A percentile compares a stretch with the other conserved stretches of the same genome.
Evolutionary conservation across 53 echinoderm and acorn worm genomes (phyloP).

Genomic region (Apostichopus leukothele): DNA sequence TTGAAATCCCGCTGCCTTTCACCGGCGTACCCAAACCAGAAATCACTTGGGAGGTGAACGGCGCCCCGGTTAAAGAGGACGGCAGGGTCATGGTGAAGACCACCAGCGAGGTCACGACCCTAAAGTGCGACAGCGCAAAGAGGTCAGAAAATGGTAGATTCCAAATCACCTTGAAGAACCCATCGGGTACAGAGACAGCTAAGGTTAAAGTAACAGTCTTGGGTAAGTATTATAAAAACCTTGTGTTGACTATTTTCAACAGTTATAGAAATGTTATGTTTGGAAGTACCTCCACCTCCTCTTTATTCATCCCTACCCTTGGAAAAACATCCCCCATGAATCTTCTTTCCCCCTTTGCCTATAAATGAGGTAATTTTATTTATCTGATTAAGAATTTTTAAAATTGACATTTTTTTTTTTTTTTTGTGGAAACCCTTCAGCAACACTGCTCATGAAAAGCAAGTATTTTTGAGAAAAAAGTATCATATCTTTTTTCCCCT

Average conservation of each 20-base stretch:
- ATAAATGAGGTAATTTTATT: too few species aligned
- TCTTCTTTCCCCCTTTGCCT: too few species aligned
- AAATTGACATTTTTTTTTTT: too few species aligned
- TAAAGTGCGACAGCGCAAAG: conserved; percentile 77
- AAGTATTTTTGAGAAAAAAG: neutral
- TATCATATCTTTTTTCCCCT: neutral
- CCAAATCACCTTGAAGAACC: conserved; percentile 81
- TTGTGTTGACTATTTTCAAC: too few species aligned
- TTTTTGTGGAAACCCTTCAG: too few species aligned
- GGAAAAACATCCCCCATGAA: too few species aligned
- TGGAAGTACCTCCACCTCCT: too few species aligned
- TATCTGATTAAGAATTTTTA: too few species aligned
- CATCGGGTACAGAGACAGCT: conserved; percentile 78
- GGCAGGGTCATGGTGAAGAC: conserved; percentile 75
- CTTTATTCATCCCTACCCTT: too few species aligned
- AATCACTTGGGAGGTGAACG: conserved; percentile 77
- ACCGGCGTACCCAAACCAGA: conserved; percentile 87
- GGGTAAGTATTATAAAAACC: conserved; percentile 50
- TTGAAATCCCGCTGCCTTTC: conserved; percentile 80
- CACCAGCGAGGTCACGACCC: conserved; percentile 67
- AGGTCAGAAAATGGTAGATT: conserved; percentile 74
- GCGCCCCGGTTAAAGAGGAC: conserved; percentile 69
- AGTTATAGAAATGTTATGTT: too few species aligned
- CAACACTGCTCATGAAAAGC: too few species aligned
- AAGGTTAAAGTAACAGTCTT: conserved; percentile 84